phyloP scores from a whole-genome alignment of 2,797 vertebrate species.

The Artibeus jamaicensis region DNA sequence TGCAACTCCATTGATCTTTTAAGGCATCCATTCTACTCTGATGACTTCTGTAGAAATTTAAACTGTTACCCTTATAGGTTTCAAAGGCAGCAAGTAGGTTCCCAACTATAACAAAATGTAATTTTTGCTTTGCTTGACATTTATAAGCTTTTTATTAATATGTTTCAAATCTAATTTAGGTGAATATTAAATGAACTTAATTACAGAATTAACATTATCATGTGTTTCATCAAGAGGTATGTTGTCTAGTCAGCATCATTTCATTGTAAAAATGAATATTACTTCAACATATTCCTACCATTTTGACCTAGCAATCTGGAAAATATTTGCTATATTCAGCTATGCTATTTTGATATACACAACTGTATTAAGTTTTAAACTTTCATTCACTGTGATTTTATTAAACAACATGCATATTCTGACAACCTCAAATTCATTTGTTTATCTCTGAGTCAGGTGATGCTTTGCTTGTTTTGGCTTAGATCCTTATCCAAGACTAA shows the following conservation, averaged over 20 bases:
- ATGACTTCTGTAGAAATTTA: not conserved
- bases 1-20: not conserved
- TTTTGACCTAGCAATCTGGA: not conserved
- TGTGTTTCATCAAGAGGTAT: not conserved
- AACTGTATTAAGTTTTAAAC: slow-evolving; percentile 34
- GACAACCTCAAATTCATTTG: slow-evolving; percentile 41
- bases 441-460: slow-evolving; percentile 47
- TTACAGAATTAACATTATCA: not conserved
- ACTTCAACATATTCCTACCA: not conserved
- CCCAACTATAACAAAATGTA: not conserved
- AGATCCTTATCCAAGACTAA: slow-evolving; percentile 24
- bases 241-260: not conserved
- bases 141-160: not conserved
- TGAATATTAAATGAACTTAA: not conserved
- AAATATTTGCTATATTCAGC: not conserved
- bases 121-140: not conserved
- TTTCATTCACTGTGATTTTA: slow-evolving; percentile 52
- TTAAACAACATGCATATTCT: slow-evolving; percentile 32
- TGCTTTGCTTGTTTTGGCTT: slow-evolving; percentile 53
- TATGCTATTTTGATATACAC: not conserved
- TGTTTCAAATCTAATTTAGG: not conserved
- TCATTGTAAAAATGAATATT: not conserved
- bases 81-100: not conserved
- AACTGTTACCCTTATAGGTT: not conserved
- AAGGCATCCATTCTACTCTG: not conserved